Evolutionary conservation across 1,140 invertebrate genomes (phyloP).

Genomic region (Ruditapes philippinarum): DNA sequence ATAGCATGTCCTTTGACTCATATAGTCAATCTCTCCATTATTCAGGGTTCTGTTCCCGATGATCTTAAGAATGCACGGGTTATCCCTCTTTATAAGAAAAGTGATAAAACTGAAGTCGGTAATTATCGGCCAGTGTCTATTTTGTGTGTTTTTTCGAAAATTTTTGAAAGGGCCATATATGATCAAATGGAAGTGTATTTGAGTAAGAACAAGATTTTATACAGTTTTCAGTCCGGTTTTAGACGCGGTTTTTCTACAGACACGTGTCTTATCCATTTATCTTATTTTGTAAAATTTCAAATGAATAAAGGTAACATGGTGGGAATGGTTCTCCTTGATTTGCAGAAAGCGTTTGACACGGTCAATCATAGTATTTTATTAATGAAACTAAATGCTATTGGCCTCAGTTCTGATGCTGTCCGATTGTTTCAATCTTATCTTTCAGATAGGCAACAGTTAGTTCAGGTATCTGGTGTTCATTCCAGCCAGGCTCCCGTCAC

Average conservation of each 20-base stretch:
- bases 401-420: neutral
- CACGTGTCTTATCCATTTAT: constrained; percentile 33
- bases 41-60: constrained; percentile 36
- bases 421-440: constrained; percentile 22
- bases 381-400: constrained; percentile 15
- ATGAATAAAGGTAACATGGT: constrained; percentile 8
- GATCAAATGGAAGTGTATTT: constrained; percentile 34
- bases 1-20: constrained; percentile 32
- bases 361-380: constrained; percentile 29
- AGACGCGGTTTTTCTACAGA: constrained; percentile 19
- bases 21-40: constrained; percentile 44
- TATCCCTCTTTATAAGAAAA: constrained; percentile 50
- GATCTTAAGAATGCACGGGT: constrained; percentile 35
- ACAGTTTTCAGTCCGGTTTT: constrained; percentile 47
- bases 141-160: constrained; percentile 29
- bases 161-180: constrained; percentile 34
- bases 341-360: constrained; percentile 23
- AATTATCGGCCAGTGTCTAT: constrained; percentile 50
- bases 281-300: constrained; percentile 21
- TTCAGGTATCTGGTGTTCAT: neutral
- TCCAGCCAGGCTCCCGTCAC: neutral
- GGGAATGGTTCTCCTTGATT: constrained; percentile 37
- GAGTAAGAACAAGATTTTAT: constrained; percentile 10
- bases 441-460: constrained; percentile 37
- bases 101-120: constrained; percentile 48